These are phyloP conservation scores for Erebia ligea DNA, from an alignment of 2,888 invertebrate genomes.

Conservation along the genomic window DNA sequence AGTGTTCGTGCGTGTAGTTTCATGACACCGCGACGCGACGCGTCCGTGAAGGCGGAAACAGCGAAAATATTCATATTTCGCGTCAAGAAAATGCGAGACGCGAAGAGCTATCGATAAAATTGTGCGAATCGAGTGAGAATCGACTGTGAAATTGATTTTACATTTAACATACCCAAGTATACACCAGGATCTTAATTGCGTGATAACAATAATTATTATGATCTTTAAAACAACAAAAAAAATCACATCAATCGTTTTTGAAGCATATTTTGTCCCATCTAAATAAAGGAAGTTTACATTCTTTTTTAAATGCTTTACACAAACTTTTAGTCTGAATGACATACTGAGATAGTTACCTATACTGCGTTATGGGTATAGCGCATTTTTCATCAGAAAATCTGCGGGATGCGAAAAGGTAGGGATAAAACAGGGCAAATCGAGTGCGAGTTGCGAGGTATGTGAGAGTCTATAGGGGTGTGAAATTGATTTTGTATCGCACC, in stretches of 20 bases:
- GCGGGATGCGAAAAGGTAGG: not conserved
- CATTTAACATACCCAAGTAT: not conserved
- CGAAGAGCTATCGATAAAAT: conserved; percentile 2
- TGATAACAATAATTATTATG: too few relatives aligned
- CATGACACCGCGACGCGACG: conserved; percentile 40
- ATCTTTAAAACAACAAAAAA: too few relatives aligned
- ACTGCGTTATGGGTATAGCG: not conserved
- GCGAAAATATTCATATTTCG: conserved; percentile 35
- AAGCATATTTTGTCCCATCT: too few relatives aligned
- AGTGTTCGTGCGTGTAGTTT: conserved; percentile 48
- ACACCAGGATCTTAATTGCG: too few relatives aligned
- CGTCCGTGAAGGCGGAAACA: conserved; percentile 32
- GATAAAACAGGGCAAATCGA: not conserved
- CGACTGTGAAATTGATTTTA: conserved; percentile 23
- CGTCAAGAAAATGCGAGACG: conserved; percentile 14
- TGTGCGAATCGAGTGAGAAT: conserved; percentile 1
- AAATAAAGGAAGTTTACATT: too few relatives aligned
- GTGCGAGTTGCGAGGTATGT: conserved; percentile 4
- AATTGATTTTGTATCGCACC: not conserved
- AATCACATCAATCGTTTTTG: too few relatives aligned
- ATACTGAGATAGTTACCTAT: not conserved
- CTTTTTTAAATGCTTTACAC: too few relatives aligned
- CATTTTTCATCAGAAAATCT: conserved; percentile 2
- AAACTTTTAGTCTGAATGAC: not conserved
- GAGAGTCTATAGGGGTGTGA: not conserved